These are phyloP conservation scores for Psephotus haematonotus DNA, from an alignment of 2,113 vertebrate species.

Conservation along the genomic window DNA sequence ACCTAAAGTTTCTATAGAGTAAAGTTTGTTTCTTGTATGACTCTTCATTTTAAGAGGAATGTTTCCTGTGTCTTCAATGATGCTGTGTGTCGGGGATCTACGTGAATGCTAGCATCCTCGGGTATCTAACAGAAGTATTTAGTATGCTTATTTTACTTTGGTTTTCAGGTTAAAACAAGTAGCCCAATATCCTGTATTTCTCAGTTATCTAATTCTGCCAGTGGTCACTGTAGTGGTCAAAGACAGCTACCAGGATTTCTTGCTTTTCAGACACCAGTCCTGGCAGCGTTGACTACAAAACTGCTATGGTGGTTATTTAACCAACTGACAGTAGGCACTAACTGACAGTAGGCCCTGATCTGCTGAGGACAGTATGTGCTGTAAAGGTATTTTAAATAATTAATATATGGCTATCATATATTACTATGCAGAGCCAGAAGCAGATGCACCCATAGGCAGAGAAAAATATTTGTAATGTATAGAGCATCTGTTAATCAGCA, in stretches of 20 bases:
- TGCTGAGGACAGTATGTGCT: not conserved
- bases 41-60: not conserved
- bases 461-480: not conserved
- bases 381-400: not conserved
- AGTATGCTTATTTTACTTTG: not conserved
- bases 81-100: not conserved
- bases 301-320: not conserved
- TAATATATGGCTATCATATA: not conserved
- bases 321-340: not conserved
- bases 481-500: not conserved
- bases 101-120: accelerated
- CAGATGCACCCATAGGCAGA: not conserved
- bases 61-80: not conserved
- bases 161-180: not conserved
- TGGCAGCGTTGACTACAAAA: not conserved
- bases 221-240: not conserved
- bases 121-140: not conserved
- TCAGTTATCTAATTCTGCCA: not conserved
- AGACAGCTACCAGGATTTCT: not conserved
- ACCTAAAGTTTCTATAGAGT: not conserved
- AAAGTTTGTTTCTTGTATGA: not conserved
- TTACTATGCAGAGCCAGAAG: not conserved
- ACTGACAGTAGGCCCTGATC: not conserved
- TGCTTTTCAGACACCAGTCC: not conserved
- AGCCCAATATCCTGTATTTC: not conserved